Base-by-base conservation (phyloP, 92 coral and sea anemone genomes). In the Paramuricea clavata region DNA sequence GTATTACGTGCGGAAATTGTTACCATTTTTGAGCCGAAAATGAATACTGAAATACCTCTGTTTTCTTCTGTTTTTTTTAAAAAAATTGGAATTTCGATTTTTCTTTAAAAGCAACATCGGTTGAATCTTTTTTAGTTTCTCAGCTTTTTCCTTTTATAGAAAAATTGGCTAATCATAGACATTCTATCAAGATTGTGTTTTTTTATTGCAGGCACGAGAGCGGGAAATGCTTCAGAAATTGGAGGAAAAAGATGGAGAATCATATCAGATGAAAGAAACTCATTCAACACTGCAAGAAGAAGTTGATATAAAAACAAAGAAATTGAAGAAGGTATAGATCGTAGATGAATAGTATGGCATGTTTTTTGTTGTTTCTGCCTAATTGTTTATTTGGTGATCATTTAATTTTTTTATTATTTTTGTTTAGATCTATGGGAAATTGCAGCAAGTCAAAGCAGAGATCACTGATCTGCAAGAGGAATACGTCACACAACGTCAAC, bases 211-310 rank as follows among this genome's bases (percentile, higher is more conserved):
- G 99, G 93, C 95, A 35, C 95, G 93, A 32, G 99, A 97, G 81
- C 88, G 99, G 74, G 99, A 97, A 74, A 97, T 97, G 98, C 98
- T 91, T 81, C 99, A 97, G 75, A 94, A 97, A 49, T 85, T 97
- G 31, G 99, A 97, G 39, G 98, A 94, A 31, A 94, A 97, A 75
- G 99, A 97, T 62, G 99, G 95, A 44, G 91, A 94, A 49, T 88
- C 99, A 4, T 54, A 93, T 36, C 98, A 94, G 78, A 95, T 97
- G 65, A 93, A 87, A 43, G 98, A 93, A 86, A 97, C 98, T 16
- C 95, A 91, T 60, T 49, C 95, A 9, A 88, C 97, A 30, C 94
- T 97, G 30, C 99, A 97, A 56, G 98, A 97, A 88, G 99, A 97
- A 83, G 99, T 97, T 32, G 98, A 97, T n/a, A 80, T 81, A 30